Evolutionary conservation across 2,113 vertebrate genomes (phyloP).

Genomic region (Triplophysa rosa): DNA sequence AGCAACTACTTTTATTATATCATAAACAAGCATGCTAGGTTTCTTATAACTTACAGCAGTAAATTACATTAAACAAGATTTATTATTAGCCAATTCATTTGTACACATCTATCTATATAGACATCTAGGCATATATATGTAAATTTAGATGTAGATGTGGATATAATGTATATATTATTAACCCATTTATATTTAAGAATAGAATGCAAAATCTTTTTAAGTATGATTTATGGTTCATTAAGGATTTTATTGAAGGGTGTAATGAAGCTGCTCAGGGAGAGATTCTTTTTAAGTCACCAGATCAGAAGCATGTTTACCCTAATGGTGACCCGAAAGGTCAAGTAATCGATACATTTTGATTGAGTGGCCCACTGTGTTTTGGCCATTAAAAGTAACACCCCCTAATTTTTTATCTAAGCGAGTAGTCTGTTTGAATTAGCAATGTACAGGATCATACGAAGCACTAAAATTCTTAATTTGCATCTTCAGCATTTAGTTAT

Average conservation of each 20-base stretch:
- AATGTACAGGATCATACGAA: too few relatives aligned
- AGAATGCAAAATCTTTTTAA: not conserved
- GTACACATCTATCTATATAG: too few relatives aligned
- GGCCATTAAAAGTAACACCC: constrained; percentile 15
- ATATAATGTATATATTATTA: not conserved
- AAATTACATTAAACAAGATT: not conserved
- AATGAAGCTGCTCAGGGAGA: constrained; percentile 20
- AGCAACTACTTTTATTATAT: not conserved
- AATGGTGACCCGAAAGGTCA: constrained; percentile 51
- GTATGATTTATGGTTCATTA: constrained; percentile 12
- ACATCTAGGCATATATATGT: too few relatives aligned
- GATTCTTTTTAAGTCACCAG: constrained; percentile 50
- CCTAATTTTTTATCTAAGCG: constrained; percentile 31
- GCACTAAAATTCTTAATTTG: too few relatives aligned
- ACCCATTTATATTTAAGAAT: not conserved
- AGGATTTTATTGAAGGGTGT: constrained; percentile 26
- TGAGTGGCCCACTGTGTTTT: constrained; percentile 44
- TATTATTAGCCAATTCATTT: too few relatives aligned
- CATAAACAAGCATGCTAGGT: not conserved
- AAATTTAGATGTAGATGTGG: not conserved
- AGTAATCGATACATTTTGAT: constrained; percentile 56
- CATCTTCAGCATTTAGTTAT: not conserved
- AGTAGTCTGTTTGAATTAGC: constrained; percentile 8
- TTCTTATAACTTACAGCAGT: not conserved
- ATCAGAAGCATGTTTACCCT: constrained; percentile 54